Base-by-base conservation (phyloP, 2,113 vertebrate species). In the Notothenia coriiceps region DNA sequence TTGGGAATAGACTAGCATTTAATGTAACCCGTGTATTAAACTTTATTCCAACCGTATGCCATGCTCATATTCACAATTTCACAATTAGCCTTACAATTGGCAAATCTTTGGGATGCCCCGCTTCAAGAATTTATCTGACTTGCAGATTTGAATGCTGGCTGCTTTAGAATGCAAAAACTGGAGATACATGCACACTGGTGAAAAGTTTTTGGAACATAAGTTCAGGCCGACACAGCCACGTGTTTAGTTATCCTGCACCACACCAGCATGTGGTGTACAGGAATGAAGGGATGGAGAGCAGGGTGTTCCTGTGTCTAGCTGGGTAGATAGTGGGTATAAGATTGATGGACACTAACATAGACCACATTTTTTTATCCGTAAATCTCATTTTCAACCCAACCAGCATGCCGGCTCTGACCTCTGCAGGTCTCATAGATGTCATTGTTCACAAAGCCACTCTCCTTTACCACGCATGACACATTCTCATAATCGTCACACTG, bases 331-430 rank as follows among this genome's bases (percentile, higher is more conserved):
- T 18, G 51, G 59, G 61, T 49, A n/a, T 10, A 51, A 49, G 6
- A 9, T 2, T 70, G 43, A 67, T 0, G 0, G 51, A 57, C 55
- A 49, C 62, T 60, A 10, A 43, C 35, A 72, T 46, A 79, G 52
- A 75, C 35, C 60, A 69, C n/a, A 56, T 65, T 62, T 40, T 90
- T 74, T 67, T 94, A 99, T 65, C 96, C 96, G 57, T 99, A 99
- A 80, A 99, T 99, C 89, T 99, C 98, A 56, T 99, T 99, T 79
- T 99, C 98, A 61, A 98, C 97, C 98, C 98, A 99, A 35, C 95
- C 93, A 0, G 95, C 93, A 63, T 96, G 72, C 82, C 89, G 9
- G 72, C 85, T 7, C 81, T 49, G 82, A 71, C 94, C 86, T 12
- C 86, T 93, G 47, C 95, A 96, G 62, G 95, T 94, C 87, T 98